A percentile compares a stretch with the other conserved stretches of the same genome.
These are phyloP conservation scores for Aporrectodea caliginosa DNA, from an alignment of 1,140 invertebrate genomes.

Conservation along the genomic window DNA sequence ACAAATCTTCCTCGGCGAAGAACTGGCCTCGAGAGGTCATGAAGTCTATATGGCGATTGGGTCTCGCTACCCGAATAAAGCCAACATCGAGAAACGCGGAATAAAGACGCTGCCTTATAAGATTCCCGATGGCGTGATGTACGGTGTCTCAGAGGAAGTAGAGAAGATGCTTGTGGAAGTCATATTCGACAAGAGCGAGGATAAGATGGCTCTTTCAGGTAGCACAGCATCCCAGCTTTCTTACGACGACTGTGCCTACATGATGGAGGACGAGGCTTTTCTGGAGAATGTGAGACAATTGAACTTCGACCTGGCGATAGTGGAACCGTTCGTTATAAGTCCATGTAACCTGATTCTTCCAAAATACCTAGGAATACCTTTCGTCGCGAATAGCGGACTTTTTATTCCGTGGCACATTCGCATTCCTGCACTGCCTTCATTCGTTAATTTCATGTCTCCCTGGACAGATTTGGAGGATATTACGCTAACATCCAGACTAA, in stretches of 20 bases:
- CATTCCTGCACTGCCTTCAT: conserved; percentile 11
- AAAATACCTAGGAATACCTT: conserved; percentile 1
- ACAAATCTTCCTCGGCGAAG: neutral
- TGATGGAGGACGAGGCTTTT: neutral
- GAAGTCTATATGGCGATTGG: neutral
- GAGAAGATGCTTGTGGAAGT: neutral
- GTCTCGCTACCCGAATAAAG: neutral
- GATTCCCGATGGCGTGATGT: neutral
- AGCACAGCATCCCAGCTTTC: neutral
- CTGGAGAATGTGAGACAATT: neutral
- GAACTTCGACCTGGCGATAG: conserved; percentile 40
- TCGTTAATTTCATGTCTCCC: neutral
- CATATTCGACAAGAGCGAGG: neutral
- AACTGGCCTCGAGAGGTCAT: neutral
- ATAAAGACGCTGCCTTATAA: neutral
- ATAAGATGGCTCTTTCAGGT: neutral
- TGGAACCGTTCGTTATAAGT: conserved; percentile 15
- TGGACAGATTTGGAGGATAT: neutral
- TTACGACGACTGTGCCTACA: neutral
- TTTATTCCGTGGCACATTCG: neutral
- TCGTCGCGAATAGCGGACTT: neutral
- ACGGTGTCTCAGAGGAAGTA: neutral
- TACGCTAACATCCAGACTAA: neutral
- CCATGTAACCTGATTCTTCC: neutral
- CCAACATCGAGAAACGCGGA: neutral